phyloP scores from a whole-genome alignment of 2,888 invertebrate genomes.

The Calliphora vomitoria region DNA sequence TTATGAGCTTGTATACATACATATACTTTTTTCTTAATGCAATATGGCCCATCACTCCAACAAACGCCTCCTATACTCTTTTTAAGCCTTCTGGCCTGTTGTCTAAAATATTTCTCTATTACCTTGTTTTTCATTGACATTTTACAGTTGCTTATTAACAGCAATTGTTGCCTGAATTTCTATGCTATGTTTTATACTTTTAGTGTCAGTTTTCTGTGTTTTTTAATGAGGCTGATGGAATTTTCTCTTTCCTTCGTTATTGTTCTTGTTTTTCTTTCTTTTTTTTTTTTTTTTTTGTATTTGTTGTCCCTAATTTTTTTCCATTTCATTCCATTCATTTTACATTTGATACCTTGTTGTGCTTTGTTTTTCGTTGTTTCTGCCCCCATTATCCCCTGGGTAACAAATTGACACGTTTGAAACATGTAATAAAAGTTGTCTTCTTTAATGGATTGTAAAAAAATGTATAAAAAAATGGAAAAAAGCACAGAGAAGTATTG shows the following conservation, averaged over 20 bases:
- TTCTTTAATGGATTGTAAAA: slow-evolving; percentile 72
- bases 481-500: slow-evolving; percentile 3
- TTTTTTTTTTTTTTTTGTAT: background rate
- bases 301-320: slow-evolving; percentile 42
- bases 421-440: slow-evolving; percentile 71
- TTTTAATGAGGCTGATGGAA: slow-evolving; percentile 58
- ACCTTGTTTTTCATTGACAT: slow-evolving; percentile 52
- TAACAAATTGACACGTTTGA: slow-evolving; percentile 72
- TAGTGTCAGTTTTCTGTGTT: slow-evolving; percentile 8
- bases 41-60: background rate
- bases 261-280: too few relatives aligned
- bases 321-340: slow-evolving; percentile 33
- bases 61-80: background rate
- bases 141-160: slow-evolving; percentile 69
- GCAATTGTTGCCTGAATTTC: slow-evolving; percentile 63
- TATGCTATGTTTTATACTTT: background rate
- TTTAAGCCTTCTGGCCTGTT: slow-evolving; percentile 29
- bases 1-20: background rate
- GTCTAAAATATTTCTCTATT: slow-evolving; percentile 45
- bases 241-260: background rate
- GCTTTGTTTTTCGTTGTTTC: background rate
- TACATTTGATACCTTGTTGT: background rate
- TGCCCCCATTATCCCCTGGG: slow-evolving; percentile 34
- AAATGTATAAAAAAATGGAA: background rate
- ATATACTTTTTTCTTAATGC: slow-evolving; percentile 2